These are phyloP conservation scores for Limanda limanda DNA, from an alignment of 2,113 vertebrate genomes.

Conservation along the genomic window DNA sequence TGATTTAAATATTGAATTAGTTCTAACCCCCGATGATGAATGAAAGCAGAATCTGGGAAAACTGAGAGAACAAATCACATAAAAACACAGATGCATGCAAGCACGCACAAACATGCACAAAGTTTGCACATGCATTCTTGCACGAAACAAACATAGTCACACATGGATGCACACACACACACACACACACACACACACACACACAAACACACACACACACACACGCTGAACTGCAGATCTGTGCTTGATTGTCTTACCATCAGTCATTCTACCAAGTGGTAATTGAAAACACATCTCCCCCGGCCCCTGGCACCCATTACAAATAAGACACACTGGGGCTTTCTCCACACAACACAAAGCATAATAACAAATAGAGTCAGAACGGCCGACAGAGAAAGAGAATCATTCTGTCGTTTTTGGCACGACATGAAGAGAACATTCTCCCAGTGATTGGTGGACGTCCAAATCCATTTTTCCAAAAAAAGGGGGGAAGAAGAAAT, in stretches of 20 bases:
- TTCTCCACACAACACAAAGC: constrained; percentile 70
- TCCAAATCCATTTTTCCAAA: constrained; percentile 74
- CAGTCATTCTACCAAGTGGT: constrained; percentile 75
- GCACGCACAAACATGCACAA: constrained; percentile 30
- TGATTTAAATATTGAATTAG: not conserved
- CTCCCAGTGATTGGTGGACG: constrained; percentile 63
- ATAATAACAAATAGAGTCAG: constrained; percentile 74
- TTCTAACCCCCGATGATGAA: constrained; percentile 10
- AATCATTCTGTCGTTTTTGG: constrained; percentile 74
- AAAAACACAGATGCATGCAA: constrained; percentile 43
- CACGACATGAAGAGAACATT: constrained; percentile 71
- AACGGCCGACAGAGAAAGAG: constrained; percentile 59
- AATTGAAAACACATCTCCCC: constrained; percentile 80
- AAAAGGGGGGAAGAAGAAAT: constrained; percentile 64
- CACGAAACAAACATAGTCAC: constrained; percentile 34
- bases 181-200: constrained; percentile 36
- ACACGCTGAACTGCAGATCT: constrained; percentile 59
- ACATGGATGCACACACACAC: constrained; percentile 26
- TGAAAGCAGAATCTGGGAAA: constrained; percentile 42
- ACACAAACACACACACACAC: constrained; percentile 26
- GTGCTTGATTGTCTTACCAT: constrained; percentile 77
- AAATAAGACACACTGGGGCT: constrained; percentile 69
- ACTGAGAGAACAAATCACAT: constrained; percentile 34
- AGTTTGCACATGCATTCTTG: constrained; percentile 20
- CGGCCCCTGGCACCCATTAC: constrained; percentile 72